Evolutionary conservation across 2,113 vertebrate species (phyloP), one percentile per base, ranked within the genome.

Genomic region (Barbus barbus): DNA sequence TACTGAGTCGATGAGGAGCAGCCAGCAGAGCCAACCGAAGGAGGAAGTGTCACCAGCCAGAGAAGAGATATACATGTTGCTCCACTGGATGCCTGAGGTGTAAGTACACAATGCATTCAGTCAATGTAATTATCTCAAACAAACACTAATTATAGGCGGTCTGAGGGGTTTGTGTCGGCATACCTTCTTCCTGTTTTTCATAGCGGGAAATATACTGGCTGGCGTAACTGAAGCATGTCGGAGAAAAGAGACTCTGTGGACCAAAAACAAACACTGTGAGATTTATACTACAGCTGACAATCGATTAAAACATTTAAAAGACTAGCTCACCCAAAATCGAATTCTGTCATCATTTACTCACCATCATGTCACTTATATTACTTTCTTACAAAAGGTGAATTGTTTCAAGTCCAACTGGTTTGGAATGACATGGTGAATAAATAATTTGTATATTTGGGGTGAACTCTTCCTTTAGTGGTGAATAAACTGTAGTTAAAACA

Each of bases 11-110:
- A 98, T 95, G 48, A 99, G 87, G 88, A 98, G 96, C 65, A 99
- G 89, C 95, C 97, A 98, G 91, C 96, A 98, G 75, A 99, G 94
- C 96, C 96, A 98, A 78, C 97, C 94, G n/a, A 99, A 98, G 0
- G 95, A 97, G 28, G 95, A 92, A 2, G 89, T 94, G 84, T 99
- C 97, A 69, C 92, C 95, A 67, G 93, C 90, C 58, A 97, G 88
- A 0, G 97, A 96, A 0, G 97, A 99, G 8, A 85, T 89, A 88
- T 98, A 98, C 63, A 96, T 93, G 89, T 99, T 99, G 88, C 95
- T 93, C 98, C 98, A 99, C 38, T 98, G 96, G 89, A 99, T 95
- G 71, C 98, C 98, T 99, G 88, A 46, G 18, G 28, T 20, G 14
- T 3, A 77, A 48, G 22, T 58, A 46, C 58, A 80, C 58, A 80